These are phyloP conservation scores for Ormyrus nitidulus DNA, from an alignment of 2,888 invertebrate genomes.

Conservation along the genomic window DNA sequence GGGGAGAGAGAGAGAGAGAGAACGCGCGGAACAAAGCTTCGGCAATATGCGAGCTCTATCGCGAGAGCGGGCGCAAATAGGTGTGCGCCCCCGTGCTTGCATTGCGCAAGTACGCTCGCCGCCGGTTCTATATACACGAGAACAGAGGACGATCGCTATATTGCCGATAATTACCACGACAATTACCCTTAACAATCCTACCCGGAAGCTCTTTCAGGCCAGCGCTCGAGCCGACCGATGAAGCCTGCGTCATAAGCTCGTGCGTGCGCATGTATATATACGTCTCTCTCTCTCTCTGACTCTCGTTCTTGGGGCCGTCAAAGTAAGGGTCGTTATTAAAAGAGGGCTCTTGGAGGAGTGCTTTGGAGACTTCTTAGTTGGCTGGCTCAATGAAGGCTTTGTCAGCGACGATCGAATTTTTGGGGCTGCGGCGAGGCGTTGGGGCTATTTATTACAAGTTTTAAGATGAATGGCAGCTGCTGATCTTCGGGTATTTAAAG, in stretches of 20 bases:
- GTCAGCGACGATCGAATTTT: too few species aligned
- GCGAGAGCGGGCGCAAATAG: not conserved
- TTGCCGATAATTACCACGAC: conserved; percentile 49
- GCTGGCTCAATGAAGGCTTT: too few species aligned
- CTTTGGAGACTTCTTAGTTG: too few species aligned
- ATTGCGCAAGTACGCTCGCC: not conserved
- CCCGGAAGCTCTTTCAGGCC: conserved; percentile 42
- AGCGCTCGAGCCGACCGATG: conserved; percentile 14
- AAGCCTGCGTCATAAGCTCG: conserved; percentile 18
- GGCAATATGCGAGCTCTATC: too few species aligned
- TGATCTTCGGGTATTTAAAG: too few species aligned
- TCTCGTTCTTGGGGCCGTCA: not conserved
- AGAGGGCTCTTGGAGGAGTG: too few species aligned
- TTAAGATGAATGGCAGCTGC: too few species aligned
- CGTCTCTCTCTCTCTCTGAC: not conserved
- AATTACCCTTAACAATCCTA: conserved; percentile 45
- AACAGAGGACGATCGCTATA: conserved; percentile 1
- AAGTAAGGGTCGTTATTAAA: too few species aligned
- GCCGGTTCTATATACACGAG: conserved; percentile 4
- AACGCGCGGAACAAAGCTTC: not conserved
- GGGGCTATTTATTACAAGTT: too few species aligned
- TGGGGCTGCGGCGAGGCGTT: too few species aligned
- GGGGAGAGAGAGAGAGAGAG: too few species aligned
- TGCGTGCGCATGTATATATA: not conserved
- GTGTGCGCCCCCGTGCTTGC: not conserved